Conservation (phyloP, 2,888 invertebrate genomes). For the Pseudanteris insignis region DNA sequence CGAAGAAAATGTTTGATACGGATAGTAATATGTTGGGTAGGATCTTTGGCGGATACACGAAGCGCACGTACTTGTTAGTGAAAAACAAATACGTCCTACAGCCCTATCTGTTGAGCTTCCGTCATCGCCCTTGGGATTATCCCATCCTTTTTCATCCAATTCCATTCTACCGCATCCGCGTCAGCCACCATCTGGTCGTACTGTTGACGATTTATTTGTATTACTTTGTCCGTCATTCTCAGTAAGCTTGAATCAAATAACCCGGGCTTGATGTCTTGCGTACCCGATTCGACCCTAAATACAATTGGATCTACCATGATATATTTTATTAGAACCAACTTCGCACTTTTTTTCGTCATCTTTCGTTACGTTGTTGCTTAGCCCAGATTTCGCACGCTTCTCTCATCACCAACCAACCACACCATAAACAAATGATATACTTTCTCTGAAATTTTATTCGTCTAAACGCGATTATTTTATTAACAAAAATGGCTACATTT, state of each 20-base stretch:
- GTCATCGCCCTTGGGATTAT: constrained; percentile 57
- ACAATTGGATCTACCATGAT: constrained; percentile 43
- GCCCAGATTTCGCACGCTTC: constrained; percentile 24
- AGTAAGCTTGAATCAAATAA: constrained; percentile 44
- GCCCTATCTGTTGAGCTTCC: constrained; percentile 51
- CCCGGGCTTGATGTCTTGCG: constrained; percentile 32
- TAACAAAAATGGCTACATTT: too few species aligned
- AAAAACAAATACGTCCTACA: constrained; percentile 56
- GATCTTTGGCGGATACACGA: constrained; percentile 37
- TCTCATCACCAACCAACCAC: too few species aligned
- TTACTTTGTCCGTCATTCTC: constrained; percentile 50
- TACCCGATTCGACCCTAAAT: constrained; percentile 39
- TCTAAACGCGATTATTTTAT: too few species aligned
- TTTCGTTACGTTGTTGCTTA: background rate
- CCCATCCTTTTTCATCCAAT: constrained; percentile 50
- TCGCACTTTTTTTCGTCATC: constrained; percentile 11
- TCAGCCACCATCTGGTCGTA: constrained; percentile 56
- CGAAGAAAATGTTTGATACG: constrained; percentile 24
- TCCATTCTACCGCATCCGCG: constrained; percentile 49
- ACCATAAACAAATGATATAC: too few species aligned
- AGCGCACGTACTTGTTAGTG: constrained; percentile 52
- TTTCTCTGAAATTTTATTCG: too few species aligned
- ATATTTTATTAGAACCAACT: constrained; percentile 40
- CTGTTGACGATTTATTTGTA: constrained; percentile 60
- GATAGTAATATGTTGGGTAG: constrained; percentile 30